Conservation (phyloP, 2,888 invertebrate species). For the Bimastos eiseni region DNA sequence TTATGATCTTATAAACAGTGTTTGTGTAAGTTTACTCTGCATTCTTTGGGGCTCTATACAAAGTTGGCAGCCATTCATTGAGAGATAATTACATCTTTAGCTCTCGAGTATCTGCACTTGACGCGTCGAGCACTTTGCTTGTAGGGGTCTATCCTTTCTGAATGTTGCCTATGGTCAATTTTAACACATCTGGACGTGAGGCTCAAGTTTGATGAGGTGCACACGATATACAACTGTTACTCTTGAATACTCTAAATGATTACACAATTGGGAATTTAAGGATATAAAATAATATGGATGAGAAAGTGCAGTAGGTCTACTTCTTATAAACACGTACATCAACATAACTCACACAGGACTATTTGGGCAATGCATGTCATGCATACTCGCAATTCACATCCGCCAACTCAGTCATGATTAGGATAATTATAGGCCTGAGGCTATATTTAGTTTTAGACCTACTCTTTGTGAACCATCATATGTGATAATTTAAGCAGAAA, state of each 20-base stretch:
- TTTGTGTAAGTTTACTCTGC: neutral
- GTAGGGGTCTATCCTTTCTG: no score
- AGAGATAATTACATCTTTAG: neutral
- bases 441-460: neutral
- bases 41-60: neutral
- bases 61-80: neutral
- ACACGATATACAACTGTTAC: no score
- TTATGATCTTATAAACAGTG: neutral
- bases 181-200: neutral
- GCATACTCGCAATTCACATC: neutral
- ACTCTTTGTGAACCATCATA: neutral
- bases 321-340: neutral
- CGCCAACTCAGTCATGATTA: neutral
- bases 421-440: neutral
- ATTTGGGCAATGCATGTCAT: neutral
- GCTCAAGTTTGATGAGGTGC: no score
- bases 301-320: neutral
- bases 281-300: no score
- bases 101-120: neutral
- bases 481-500: neutral
- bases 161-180: neutral
- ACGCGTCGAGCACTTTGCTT: neutral
- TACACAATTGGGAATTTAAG: no score
- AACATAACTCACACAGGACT: no score
- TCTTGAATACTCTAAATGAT: no score